Base-by-base conservation (phyloP, 1,140 invertebrate species). In the Drosophila melanica region DNA sequence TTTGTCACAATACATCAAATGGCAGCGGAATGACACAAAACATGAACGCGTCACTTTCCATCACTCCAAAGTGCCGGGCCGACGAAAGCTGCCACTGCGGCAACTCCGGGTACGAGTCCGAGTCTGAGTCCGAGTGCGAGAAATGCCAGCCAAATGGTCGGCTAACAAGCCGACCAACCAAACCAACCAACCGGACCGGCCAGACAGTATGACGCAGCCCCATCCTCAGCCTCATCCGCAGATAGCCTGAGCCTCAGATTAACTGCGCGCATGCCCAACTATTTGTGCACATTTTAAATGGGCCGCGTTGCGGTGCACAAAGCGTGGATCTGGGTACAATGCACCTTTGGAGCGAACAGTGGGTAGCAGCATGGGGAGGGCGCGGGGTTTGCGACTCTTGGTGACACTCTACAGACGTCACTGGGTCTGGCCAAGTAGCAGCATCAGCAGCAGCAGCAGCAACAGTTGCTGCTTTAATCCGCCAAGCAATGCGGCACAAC, bases 1-100 rank as follows among this genome's bases (percentile, higher is more conserved):
- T 91, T 91, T 91, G 90, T 91, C 90, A 91, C 90, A 91, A 91
- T 91, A 91, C 81, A 90, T 91, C 90, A 91, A 90, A 80, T 75
- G 66, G 79, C 72, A 54, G 75, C 77, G 78, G 82, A 91, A 90
- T 91, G 90, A 91, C 90, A 90, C 90, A 91, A 91, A 91, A 91
- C 90, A 90, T 91, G 85, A 90, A 87, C 90, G 90, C 79, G 90
- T 91, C 90, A 91, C 90, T 91, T 91, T 91, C 90, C 90, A 91
- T 91, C 90, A 91, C 85, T 87, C 90, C 90, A 91, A 91, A 85
- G 84, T 85, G 84, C 70, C 84, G 82, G 60, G n/a, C 84, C 79
- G 82, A 87, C 82, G 76, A 79, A 72, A 72, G 68, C 62, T 58
- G 37, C 37, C 45, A 67, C 37, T 50, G 53, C 30, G 12, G 44